Conservation (phyloP, 2,797 vertebrate genomes). For the Philypnodon macrostomus region DNA sequence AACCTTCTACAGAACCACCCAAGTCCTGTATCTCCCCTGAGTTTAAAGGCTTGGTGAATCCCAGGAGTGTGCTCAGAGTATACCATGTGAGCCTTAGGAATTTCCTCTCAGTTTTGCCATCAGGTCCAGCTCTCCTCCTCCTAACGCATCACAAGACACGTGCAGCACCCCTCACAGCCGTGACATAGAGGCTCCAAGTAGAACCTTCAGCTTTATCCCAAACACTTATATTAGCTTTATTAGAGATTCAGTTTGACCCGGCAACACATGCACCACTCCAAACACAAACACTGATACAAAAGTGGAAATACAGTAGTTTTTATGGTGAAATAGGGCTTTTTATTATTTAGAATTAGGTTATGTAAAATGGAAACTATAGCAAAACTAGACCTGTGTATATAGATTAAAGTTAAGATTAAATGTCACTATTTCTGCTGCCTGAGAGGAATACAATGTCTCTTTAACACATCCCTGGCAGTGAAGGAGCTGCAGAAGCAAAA, state of each 20-base stretch:
- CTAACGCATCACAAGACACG: slow-evolving; percentile 38
- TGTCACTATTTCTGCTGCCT: slow-evolving; percentile 2
- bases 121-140: slow-evolving; percentile 32
- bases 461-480: slow-evolving; percentile 20
- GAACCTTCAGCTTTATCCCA: slow-evolving; percentile 2
- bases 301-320: slow-evolving; percentile 24
- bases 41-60: slow-evolving; percentile 27
- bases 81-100: slow-evolving; percentile 66
- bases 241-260: slow-evolving; percentile 34
- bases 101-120: slow-evolving; percentile 50
- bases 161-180: slow-evolving; percentile 34
- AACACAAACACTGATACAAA: slow-evolving; percentile 25
- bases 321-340: background rate
- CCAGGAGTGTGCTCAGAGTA: slow-evolving; percentile 27
- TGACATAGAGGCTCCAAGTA: slow-evolving; percentile 21
- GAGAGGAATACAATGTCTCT: slow-evolving; percentile 24
- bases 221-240: slow-evolving; percentile 6
- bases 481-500: slow-evolving; percentile 36
- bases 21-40: background rate
- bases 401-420: too few relatives aligned
- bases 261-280: background rate
- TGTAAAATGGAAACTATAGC: too few relatives aligned
- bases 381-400: slow-evolving; percentile 1
- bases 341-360: too few relatives aligned
- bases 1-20: slow-evolving; percentile 20